These are phyloP conservation scores for Tricholaema leucomelas DNA, from an alignment of 2,113 vertebrate species.

Conservation along the genomic window DNA sequence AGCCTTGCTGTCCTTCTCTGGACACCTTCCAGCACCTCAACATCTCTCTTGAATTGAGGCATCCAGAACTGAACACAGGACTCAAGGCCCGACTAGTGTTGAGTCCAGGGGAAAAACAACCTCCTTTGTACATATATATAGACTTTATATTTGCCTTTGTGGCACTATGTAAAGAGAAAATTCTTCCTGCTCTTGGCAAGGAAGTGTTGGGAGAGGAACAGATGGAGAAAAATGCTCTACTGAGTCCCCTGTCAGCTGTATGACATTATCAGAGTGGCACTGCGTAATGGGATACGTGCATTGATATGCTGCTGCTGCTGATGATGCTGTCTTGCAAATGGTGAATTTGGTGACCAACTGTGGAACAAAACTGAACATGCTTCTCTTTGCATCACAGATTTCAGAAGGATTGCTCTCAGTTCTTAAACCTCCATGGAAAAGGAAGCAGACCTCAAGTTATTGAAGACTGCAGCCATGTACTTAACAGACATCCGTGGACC, in stretches of 20 bases:
- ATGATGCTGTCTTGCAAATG: neutral
- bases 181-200: neutral
- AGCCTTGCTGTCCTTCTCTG: too few species aligned
- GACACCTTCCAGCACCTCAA: too few species aligned
- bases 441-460: neutral
- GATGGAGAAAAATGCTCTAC: conserved; percentile 24
- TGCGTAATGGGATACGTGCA: conserved; percentile 1
- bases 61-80: too few species aligned
- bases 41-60: too few species aligned
- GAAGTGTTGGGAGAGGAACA: conserved; percentile 46
- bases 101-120: too few species aligned
- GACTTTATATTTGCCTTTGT: conserved; percentile 1
- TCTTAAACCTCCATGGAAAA: neutral
- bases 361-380: neutral
- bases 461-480: neutral
- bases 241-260: conserved; percentile 15
- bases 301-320: neutral
- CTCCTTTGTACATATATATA: neutral
- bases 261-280: conserved; percentile 8
- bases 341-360: neutral
- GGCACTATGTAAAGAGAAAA: neutral
- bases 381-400: neutral
- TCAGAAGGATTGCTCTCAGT: neutral
- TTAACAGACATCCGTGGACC: neutral
- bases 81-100: too few species aligned